Evolutionary conservation across 2,888 invertebrate genomes (phyloP).

Genomic region (Drosophila atroscutellata): DNA sequence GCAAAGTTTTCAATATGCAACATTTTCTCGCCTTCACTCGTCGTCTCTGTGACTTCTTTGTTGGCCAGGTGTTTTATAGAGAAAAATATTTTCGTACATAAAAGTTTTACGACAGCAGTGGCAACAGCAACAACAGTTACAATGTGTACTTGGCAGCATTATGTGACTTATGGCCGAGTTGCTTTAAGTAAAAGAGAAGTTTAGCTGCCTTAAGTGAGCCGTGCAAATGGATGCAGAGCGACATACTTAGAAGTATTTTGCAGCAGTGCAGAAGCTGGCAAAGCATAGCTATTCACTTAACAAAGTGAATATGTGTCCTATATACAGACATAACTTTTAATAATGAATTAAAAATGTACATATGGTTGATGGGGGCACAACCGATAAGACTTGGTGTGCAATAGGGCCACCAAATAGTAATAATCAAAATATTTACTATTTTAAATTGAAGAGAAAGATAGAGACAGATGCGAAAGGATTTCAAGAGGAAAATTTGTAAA

Average conservation of each 20-base stretch:
- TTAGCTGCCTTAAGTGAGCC: slow-evolving; percentile 42
- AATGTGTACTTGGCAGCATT: slow-evolving; percentile 53
- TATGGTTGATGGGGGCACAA: neutral
- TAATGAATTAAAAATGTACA: neutral
- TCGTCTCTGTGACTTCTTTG: slow-evolving; percentile 2
- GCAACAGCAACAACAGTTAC: slow-evolving; percentile 34
- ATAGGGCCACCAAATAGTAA: neutral
- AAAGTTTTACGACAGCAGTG: slow-evolving; percentile 69
- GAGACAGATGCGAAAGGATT: neutral
- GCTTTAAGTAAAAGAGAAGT: slow-evolving; percentile 44
- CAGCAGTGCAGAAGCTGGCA: slow-evolving; percentile 25
- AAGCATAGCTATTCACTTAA: slow-evolving; percentile 23
- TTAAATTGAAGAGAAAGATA: neutral
- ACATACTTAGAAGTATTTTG: slow-evolving; percentile 13
- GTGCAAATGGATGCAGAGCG: slow-evolving; percentile 13
- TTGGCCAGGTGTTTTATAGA: slow-evolving; percentile 70
- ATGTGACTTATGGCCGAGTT: slow-evolving; percentile 60
- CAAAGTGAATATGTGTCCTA: slow-evolving; percentile 1
- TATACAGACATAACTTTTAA: neutral
- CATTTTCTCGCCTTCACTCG: slow-evolving; percentile 11
- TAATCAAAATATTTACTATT: neutral
- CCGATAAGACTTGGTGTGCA: neutral
- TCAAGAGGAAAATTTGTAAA: neutral
- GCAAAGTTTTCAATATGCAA: slow-evolving; percentile 77
- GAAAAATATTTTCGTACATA: slow-evolving; percentile 75